Percentiles rank a stretch among this genome's conserved stretches.
These are phyloP conservation scores for Oreamnos americanus DNA, from an alignment of 2,113 vertebrate species.

Conservation along the genomic window DNA sequence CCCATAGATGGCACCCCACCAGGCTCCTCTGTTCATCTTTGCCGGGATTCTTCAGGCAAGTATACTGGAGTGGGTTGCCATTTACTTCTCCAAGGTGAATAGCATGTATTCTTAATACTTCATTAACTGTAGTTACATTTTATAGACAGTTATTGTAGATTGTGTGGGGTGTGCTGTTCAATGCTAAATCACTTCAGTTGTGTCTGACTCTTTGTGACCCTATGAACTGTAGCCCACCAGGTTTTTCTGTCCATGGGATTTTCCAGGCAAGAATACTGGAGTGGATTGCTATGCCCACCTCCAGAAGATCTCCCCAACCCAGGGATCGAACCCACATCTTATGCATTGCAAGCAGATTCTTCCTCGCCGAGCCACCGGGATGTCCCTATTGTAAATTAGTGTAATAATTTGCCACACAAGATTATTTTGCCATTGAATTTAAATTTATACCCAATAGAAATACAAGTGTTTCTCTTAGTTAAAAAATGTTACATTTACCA, in stretches of 20 bases:
- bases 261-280: not conserved
- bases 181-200: not conserved
- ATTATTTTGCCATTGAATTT: not conserved
- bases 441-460: not conserved
- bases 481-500: not conserved
- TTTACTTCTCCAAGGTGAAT: not conserved
- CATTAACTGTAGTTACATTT: not conserved
- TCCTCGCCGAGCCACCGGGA: rapidly evolving
- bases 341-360: not conserved
- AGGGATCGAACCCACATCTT: not conserved
- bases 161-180: not conserved
- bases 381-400: not conserved
- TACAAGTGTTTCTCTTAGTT: not conserved
- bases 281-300: not conserved
- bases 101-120: not conserved
- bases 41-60: not conserved
- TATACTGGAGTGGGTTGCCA: not conserved
- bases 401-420: not conserved
- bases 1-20: not conserved
- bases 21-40: not conserved
- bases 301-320: not conserved
- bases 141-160: not conserved
- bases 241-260: not conserved
- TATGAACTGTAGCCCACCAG: not conserved
- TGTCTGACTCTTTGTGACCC: not conserved